Evolutionary conservation across 92 coral and sea anemone species (phyloP).

Genomic region (Scolanthus callimorphus): DNA sequence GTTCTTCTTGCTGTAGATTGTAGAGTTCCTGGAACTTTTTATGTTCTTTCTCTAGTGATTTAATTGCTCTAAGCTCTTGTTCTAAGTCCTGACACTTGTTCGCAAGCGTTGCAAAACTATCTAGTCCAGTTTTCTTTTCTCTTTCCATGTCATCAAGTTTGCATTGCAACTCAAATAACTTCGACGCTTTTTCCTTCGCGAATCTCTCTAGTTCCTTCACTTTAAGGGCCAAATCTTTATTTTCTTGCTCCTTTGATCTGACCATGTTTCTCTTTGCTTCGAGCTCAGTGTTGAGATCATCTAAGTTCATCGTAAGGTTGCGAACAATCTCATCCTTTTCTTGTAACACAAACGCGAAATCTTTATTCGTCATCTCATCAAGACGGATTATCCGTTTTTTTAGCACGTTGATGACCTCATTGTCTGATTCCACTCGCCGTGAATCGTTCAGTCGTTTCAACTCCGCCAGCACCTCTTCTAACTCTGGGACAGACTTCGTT

Average conservation of each 20-base stretch:
- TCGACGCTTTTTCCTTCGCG: constrained; percentile 1
- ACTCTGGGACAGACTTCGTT: neutral
- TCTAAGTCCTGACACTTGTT: neutral
- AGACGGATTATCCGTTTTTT: constrained; percentile 7
- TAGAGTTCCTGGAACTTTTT: too few relatives aligned
- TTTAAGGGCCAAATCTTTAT: neutral
- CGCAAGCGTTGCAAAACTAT: neutral
- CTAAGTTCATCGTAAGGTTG: constrained; percentile 11
- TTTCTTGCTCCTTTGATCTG: constrained; percentile 6
- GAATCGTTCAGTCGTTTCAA: constrained; percentile 12
- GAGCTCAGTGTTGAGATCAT: constrained; percentile 4
- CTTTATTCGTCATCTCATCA: constrained; percentile 27
- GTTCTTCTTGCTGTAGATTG: neutral
- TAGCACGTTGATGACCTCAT: constrained; percentile 5
- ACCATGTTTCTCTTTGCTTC: constrained; percentile 5
- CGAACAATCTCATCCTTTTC: constrained; percentile 18
- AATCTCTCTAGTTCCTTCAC: constrained; percentile 5
- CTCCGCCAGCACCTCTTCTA: constrained; percentile 7
- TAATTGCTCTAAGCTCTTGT: neutral
- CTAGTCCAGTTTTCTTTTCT: constrained; percentile 2
- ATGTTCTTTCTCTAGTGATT: constrained; percentile 2
- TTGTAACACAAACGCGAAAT: neutral
- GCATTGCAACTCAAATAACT: neutral
- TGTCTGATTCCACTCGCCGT: constrained; percentile 5
- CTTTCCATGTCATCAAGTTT: neutral